A percentile compares a stretch with the other conserved stretches of the same genome.
phyloP scores from a whole-genome alignment of 2,113 vertebrate genomes.

The Plectropomus leopardus region DNA sequence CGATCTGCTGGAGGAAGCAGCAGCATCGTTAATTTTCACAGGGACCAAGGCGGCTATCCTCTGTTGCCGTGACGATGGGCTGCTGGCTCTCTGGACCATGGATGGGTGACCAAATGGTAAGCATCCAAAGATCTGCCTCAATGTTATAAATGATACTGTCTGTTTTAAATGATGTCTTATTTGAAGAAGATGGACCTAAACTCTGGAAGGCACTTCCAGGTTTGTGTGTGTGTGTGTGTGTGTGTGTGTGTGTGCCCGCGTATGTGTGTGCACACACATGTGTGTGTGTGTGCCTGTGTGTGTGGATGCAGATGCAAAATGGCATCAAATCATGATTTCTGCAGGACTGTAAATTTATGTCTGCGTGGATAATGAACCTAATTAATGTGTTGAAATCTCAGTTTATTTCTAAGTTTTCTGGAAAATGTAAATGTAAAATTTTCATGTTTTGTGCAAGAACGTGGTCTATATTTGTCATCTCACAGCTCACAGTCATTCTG shows the following conservation, averaged over 20 bases:
- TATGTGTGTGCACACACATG: slow-evolving; percentile 13
- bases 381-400: not conserved
- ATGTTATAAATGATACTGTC: not conserved
- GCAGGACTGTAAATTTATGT: slow-evolving; percentile 22
- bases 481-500: slow-evolving; percentile 15
- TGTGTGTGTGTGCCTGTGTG: slow-evolving; percentile 8
- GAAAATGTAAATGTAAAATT: not conserved
- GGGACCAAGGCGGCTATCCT: slow-evolving; percentile 48
- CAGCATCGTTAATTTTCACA: slow-evolving; percentile 56
- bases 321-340: slow-evolving; percentile 43
- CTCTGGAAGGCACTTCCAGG: not conserved
- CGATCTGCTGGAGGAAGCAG: slow-evolving; percentile 62
- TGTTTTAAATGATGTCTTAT: not conserved
- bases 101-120: slow-evolving; percentile 77
- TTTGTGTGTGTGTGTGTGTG: not conserved
- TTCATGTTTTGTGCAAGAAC: not conserved
- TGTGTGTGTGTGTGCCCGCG: not conserved
- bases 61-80: slow-evolving; percentile 78
- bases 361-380: not conserved
- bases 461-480: slow-evolving; percentile 14
- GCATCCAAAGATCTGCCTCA: not conserved
- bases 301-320: slow-evolving; percentile 46
- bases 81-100: slow-evolving; percentile 82
- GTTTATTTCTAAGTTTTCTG: not conserved
- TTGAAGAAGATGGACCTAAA: not conserved